Base-by-base conservation (phyloP, 2,113 vertebrate species). In the Phaethon lepturus region DNA sequence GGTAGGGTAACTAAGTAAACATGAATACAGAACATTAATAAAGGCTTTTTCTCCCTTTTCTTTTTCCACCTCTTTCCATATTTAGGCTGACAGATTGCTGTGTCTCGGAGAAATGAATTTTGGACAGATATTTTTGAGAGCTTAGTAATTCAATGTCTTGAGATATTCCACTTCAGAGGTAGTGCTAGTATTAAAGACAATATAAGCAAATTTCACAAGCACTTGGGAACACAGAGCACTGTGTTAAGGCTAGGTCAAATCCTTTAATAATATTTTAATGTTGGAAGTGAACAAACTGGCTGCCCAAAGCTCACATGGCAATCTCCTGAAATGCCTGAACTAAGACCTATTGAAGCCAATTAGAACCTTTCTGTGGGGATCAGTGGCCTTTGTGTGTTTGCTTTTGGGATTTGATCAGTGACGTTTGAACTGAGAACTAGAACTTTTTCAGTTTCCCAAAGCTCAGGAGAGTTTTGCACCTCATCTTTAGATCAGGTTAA, bases 1-100 rank as follows among this genome's bases (percentile, higher is more conserved):
- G 44, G 56, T 83, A 56, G 58, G 49, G 82, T 97, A 94, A 92
- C 80, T 74, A 96, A 96, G 85, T 95, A 88, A 84, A 78, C 44
- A 84, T 6, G 25, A 97, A 88, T 42, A 64, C 68, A 80, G 82
- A 81, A 62, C 66, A 71, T 80, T 84, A 78, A 67, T 85, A 93
- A 93, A 76, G 56, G 55, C 60, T 83, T 75, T 94, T 82, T 22
- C 60, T 80, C 42, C 44, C 31, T 53, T 88, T 82, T 75, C 19
- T 92, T 49, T 77, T 77, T 14, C 74, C 42, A 55, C 14, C 14
- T 91, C 81, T 91, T 95, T 91, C 96, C 47, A 90, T 90, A 89
- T 93, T 92, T 93, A 87, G 88, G 28, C 93, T 95, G 84, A 76
- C n/a, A 79, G 66, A 81, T 87, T 94, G 76, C 72, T 80, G 42